A percentile compares a stretch with the other conserved stretches of the same genome.
phyloP scores from a whole-genome alignment of 2,888 invertebrate species.

The Pheosia gnoma region DNA sequence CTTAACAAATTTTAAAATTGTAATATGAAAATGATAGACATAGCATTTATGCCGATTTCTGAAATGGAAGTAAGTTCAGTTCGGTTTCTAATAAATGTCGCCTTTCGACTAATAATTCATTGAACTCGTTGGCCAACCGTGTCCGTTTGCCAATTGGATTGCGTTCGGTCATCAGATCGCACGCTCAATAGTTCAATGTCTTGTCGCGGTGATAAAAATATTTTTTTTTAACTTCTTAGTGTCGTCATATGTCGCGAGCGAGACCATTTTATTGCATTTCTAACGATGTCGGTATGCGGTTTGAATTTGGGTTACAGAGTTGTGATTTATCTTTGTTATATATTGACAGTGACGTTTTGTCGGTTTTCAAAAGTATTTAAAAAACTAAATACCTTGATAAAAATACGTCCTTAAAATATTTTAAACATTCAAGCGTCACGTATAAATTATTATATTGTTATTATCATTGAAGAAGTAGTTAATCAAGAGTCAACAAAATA shows the following conservation, averaged over 20 bases:
- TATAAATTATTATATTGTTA: too few relatives aligned
- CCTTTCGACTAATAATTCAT: constrained; percentile 48
- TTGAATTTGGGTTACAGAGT: background rate
- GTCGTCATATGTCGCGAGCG: constrained; percentile 37
- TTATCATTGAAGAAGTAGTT: too few relatives aligned
- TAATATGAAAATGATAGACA: background rate
- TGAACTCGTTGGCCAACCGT: constrained; percentile 53
- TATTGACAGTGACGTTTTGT: background rate
- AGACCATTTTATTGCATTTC: constrained; percentile 24
- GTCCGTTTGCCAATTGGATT: constrained; percentile 56
- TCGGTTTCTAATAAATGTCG: constrained; percentile 28
- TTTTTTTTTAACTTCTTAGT: constrained; percentile 40
- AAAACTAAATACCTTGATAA: too few relatives aligned
- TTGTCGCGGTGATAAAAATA: constrained; percentile 45
- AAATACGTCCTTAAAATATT: too few relatives aligned
- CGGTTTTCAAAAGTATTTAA: too few relatives aligned
- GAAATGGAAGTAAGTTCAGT: constrained; percentile 18
- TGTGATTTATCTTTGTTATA: background rate
- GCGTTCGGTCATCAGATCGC: constrained; percentile 61
- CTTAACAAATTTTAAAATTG: background rate
- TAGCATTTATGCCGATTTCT: background rate
- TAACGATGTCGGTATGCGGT: background rate
- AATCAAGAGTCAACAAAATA: too few relatives aligned
- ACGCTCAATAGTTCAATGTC: constrained; percentile 67
- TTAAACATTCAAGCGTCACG: too few relatives aligned